phyloP scores from a whole-genome alignment of 2,797 vertebrate species.

The Spinus pinus region DNA sequence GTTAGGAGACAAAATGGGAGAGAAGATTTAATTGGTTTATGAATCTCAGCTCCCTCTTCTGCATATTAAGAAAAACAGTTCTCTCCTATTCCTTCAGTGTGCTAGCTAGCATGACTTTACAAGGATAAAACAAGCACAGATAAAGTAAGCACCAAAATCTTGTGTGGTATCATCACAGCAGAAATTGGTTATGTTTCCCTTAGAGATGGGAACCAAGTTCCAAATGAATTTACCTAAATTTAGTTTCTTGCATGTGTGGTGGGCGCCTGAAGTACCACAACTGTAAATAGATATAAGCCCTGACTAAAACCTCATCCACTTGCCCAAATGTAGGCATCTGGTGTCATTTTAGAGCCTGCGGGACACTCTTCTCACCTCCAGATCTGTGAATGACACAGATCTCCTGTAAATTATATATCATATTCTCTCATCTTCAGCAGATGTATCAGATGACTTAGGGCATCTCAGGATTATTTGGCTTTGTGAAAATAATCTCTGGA shows the following conservation, averaged over 20 bases:
- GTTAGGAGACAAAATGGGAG: neutral
- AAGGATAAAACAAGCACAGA: neutral
- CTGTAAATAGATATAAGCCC: neutral
- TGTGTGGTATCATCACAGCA: neutral
- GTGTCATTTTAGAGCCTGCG: neutral
- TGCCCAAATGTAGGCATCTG: neutral
- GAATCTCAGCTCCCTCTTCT: neutral
- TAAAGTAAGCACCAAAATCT: neutral
- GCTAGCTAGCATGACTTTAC: neutral
- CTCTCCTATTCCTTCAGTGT: neutral
- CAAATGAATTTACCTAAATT: neutral
- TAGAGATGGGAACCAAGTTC: neutral
- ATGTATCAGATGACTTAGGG: neutral
- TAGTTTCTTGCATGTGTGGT: neutral
- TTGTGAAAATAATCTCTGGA: neutral
- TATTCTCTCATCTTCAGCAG: neutral
- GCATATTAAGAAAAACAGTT: neutral
- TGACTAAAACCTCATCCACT: neutral
- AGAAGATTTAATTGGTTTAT: neutral
- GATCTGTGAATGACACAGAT: neutral
- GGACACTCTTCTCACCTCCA: neutral
- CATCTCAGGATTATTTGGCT: neutral
- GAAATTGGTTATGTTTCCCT: neutral
- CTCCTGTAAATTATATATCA: neutral
- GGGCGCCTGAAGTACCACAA: neutral